These are phyloP conservation scores for Oxytorus armatus DNA, from an alignment of 2,888 invertebrate genomes.

Conservation along the genomic window DNA sequence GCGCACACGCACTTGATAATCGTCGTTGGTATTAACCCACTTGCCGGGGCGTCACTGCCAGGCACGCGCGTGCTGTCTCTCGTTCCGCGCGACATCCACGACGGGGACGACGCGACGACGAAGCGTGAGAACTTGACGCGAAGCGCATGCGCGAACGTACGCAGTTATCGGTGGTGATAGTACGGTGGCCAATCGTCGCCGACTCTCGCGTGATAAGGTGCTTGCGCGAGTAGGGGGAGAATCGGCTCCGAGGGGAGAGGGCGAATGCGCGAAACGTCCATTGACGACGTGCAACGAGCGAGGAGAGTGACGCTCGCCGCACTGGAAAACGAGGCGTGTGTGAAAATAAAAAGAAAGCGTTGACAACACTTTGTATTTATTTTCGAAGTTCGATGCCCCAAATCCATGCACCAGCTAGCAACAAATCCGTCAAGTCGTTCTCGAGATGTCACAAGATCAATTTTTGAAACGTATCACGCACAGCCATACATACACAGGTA, in stretches of 20 bases:
- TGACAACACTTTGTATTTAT: no score
- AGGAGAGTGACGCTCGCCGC: no score
- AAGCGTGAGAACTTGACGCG: slow-evolving; percentile 63
- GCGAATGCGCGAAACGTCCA: slow-evolving; percentile 20
- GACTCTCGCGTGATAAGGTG: slow-evolving; percentile 17
- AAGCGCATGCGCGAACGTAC: slow-evolving; percentile 60
- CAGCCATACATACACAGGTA: no score
- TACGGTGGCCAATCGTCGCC: slow-evolving; percentile 49
- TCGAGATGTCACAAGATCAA: no score
- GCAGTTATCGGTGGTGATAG: slow-evolving; percentile 70
- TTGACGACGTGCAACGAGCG: slow-evolving; percentile 8
- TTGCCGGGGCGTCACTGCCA: slow-evolving; percentile 77
- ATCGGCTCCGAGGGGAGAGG: slow-evolving; percentile 3
- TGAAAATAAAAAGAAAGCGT: no score
- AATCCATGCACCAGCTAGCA: no score
- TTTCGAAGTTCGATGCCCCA: no score
- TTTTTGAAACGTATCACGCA: no score
- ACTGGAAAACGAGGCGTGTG: no score
- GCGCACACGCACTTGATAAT: slow-evolving; percentile 71
- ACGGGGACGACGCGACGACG: slow-evolving; percentile 67
- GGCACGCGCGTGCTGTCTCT: slow-evolving; percentile 66
- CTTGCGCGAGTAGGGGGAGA: background rate
- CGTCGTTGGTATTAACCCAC: slow-evolving; percentile 79
- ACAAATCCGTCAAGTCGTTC: no score
- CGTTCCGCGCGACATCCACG: background rate